phyloP scores from a whole-genome alignment of 2,888 invertebrate species.

The Yponomeuta evonymella region DNA sequence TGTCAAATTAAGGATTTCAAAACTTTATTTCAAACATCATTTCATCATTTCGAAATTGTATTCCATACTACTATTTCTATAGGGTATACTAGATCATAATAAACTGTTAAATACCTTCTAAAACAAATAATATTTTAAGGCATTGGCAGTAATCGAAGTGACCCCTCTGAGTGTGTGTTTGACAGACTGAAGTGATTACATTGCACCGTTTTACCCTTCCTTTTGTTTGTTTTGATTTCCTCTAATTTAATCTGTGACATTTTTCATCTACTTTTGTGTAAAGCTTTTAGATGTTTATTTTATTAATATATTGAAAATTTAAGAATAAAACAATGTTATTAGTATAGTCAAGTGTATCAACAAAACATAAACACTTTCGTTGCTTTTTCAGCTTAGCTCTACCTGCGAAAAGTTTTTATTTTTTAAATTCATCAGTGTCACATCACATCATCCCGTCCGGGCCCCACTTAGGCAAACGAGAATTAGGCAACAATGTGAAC shows the following conservation, averaged over 20 bases:
- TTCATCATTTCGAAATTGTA: neutral
- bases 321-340: neutral
- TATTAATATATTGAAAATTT: no score
- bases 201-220: slow-evolving; percentile 53
- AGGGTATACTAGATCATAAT: neutral
- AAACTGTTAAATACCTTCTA: neutral
- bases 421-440: slow-evolving; percentile 9
- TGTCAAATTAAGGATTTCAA: no score
- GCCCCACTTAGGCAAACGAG: slow-evolving; percentile 41
- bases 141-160: neutral
- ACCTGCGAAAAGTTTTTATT: slow-evolving; percentile 20
- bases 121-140: neutral
- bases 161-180: slow-evolving; percentile 61
- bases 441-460: neutral
- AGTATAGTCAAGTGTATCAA: neutral
- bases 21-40: neutral
- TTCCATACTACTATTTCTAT: neutral
- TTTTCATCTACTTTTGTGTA: slow-evolving; percentile 26
- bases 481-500: slow-evolving; percentile 40
- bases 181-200: slow-evolving; percentile 73
- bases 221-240: slow-evolving; percentile 69
- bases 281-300: neutral
- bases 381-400: slow-evolving; percentile 22
- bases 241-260: slow-evolving; percentile 70
- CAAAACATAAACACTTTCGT: slow-evolving; percentile 2